Base-by-base conservation (phyloP, 1,140 invertebrate species). In the Chymomyza costata region DNA sequence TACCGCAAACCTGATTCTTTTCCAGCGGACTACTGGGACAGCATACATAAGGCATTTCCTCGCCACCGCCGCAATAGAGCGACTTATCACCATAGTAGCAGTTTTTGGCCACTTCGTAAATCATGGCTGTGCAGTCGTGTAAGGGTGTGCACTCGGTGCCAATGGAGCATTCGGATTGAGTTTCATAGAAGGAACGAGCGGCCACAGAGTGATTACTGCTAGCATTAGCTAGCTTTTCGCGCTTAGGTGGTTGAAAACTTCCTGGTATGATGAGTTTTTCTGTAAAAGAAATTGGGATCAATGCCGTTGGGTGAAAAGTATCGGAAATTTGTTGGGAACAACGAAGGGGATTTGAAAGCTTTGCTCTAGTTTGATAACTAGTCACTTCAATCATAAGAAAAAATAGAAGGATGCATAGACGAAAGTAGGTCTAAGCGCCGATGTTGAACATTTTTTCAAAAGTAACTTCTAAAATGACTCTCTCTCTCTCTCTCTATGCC, bases 1-100 rank as follows among this genome's bases (percentile, higher is more conserved):
- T 86, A 0, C 91, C 91, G 57, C 91, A 92, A 5, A 85, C 78
- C 39, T 86, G 84, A 39, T 82, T 84, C 38, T 74, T 73, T 40
- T 85, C 84, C 6, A 84, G 45, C 14, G 80, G 84, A 66, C 76
- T 84, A 32, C 78, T 85, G 1, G 84, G 84, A 45, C 84, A 86
- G 38, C 84, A 86, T 1, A 86, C 82, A 15, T 84, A 85, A 3
- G 84, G 84, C 61, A 83, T 67, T 35, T 85, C 81, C 39, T 86
- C 82, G 14, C 62, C 59, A 5, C 73, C 69, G 7, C 84, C 84
- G 17, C 84, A 86, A 25, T 62, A 85, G 1, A 85, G 48, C n/a
- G 84, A 84, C 49, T 85, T 85, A 39, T 86, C 84, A 13, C 84
- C 83, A 13, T 76, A 83, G 34, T 74, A 86, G 32, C 84, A 86